Evolutionary conservation across 1,140 invertebrate species (phyloP).

Genomic region (Drosophila lacertosa): DNA sequence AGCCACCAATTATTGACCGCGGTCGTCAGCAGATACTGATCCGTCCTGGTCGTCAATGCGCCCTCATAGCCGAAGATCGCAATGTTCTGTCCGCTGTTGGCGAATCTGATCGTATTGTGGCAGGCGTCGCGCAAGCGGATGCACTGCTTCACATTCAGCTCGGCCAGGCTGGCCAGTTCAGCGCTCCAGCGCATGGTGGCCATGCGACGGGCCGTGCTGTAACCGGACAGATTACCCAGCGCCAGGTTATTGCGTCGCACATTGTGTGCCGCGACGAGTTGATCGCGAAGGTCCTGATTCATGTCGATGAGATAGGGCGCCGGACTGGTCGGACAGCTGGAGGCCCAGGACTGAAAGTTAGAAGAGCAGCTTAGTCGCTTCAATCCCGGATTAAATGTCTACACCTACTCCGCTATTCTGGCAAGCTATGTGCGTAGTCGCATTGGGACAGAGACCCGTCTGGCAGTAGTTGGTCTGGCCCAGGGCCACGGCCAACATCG

Average conservation of each 20-base stretch:
- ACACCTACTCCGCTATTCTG: constrained; percentile 47
- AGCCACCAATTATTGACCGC: constrained; percentile 38
- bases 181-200: constrained; percentile 56
- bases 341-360: constrained; percentile 22
- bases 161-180: constrained; percentile 52
- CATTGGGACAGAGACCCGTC: constrained; percentile 8
- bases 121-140: constrained; percentile 49
- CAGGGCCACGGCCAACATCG: not conserved
- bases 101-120: constrained; percentile 52
- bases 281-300: not conserved
- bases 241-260: constrained; percentile 42
- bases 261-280: constrained; percentile 43
- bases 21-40: constrained; percentile 1
- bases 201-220: constrained; percentile 50
- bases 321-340: constrained; percentile 38
- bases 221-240: constrained; percentile 22
- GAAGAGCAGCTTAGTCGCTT: no score
- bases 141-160: constrained; percentile 59
- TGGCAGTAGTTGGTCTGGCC: constrained; percentile 34
- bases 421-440: constrained; percentile 46
- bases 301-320: constrained; percentile 24
- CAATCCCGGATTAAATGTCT: no score
- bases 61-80: constrained; percentile 35
- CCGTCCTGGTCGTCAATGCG: not conserved
- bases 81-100: constrained; percentile 61